Evolutionary conservation across 1,140 invertebrate genomes (phyloP), one percentile per base, ranked within the genome.

Genomic region (Theocolax elegans): DNA sequence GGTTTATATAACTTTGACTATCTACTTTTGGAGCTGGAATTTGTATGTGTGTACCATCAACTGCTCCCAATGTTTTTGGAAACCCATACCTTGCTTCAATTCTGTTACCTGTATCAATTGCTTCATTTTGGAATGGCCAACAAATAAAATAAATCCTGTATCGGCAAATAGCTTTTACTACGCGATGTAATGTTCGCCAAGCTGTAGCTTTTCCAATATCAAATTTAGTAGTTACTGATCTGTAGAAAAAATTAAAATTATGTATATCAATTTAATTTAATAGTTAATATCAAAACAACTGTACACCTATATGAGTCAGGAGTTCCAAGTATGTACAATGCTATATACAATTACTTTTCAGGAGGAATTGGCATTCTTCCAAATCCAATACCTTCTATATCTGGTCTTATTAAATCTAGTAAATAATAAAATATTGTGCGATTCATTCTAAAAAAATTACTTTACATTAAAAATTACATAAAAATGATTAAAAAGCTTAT

Each of bases 61-160:
- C 1, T 9, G 54, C 71, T 23, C 66, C 60, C 8, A 72, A 69
- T 2, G 54, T 67, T 74, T 74, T 67, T 13, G 70, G 40, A 66
- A 63, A 74, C 2, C 63, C 31, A 56, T 62, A 54, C 2, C 63
- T 38, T 1, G 46, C 40, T 23, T 42, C 59, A 19, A 64, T 49
- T 44, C 31, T 35, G 10, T 35, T 35, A 35, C 4, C 31, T 6
- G 31, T 35, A 35, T 35, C 10, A 6, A 35, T 35, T 6, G 10
- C 10, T 10, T 35, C 31, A 10, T 35, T 35, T 35, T 35, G 4
- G 4, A 10, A 6, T 35, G 31, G 31, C 31, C 31, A 35, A 10
- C 31, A 35, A 35, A 35, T 35, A 35, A 35, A 35, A 35, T 35
- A 35, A 35, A 6, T 35, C 10, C 9, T 6, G 15, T 9, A 44